Conservation (phyloP, 2,888 invertebrate genomes). For the Patella caerulea region DNA sequence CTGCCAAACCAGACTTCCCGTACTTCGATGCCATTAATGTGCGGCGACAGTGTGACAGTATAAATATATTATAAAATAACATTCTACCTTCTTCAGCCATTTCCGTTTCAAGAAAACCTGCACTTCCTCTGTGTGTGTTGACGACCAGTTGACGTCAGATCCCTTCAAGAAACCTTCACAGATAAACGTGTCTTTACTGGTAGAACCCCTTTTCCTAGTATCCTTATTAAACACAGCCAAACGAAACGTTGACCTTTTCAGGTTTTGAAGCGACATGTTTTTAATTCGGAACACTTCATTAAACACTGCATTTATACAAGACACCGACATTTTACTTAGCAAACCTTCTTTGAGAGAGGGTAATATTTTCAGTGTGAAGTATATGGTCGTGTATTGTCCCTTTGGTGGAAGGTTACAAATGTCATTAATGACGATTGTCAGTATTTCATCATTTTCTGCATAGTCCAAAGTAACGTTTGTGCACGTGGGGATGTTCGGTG, state of each 20-base stretch:
- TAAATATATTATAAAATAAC: too few species aligned
- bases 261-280: conserved; percentile 24
- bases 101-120: conserved; percentile 26
- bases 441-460: too few species aligned
- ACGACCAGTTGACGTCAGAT: conserved; percentile 26
- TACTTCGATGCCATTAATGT: too few species aligned
- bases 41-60: too few species aligned
- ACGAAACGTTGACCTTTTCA: conserved; percentile 31
- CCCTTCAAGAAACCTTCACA: conserved; percentile 33
- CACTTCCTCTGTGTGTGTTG: conserved; percentile 13
- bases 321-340: conserved; percentile 11
- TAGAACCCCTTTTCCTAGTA: conserved; percentile 23
- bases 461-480: too few species aligned
- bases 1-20: too few species aligned
- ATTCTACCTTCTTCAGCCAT: conserved; percentile 33
- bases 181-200: conserved; percentile 26
- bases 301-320: conserved; percentile 21
- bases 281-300: conserved; percentile 30
- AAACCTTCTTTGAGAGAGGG: conserved; percentile 27
- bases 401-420: too few species aligned
- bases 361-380: conserved; percentile 8
- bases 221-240: conserved; percentile 21
- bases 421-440: too few species aligned
- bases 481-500: neutral
- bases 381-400: neutral